phyloP scores from a whole-genome alignment of 2,113 vertebrate genomes.

The Podilymbus podiceps region DNA sequence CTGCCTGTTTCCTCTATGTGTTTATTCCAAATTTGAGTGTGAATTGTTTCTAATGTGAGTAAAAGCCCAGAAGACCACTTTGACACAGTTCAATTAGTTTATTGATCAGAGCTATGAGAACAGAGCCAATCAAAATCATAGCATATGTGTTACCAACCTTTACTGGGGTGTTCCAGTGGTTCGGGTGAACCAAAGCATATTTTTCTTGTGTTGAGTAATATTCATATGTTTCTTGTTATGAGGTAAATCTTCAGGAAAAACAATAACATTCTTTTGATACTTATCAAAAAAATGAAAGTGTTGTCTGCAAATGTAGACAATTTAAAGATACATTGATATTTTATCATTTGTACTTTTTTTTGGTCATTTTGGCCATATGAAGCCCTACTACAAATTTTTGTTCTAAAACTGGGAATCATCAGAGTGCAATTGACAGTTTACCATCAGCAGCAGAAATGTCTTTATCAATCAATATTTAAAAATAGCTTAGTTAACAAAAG shows the following conservation, averaged over 20 bases:
- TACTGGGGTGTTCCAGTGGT: neutral
- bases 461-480: neutral
- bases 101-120: slow-evolving; percentile 46
- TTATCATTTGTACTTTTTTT: neutral
- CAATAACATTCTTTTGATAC: neutral
- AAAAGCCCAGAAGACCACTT: slow-evolving; percentile 40
- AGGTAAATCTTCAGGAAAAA: neutral
- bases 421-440: neutral
- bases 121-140: neutral
- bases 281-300: neutral
- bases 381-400: neutral
- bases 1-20: neutral
- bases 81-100: slow-evolving; percentile 41
- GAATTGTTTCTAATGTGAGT: slow-evolving; percentile 9
- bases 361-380: neutral
- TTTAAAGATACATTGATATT: neutral
- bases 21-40: neutral
- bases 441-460: neutral
- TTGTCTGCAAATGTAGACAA: neutral
- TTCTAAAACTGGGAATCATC: neutral
- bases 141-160: neutral
- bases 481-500: neutral
- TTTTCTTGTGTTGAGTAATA: neutral
- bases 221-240: neutral
- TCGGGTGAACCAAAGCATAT: neutral